These are phyloP conservation scores for Cryptus armator DNA, from an alignment of 2,888 invertebrate species.

Conservation along the genomic window DNA sequence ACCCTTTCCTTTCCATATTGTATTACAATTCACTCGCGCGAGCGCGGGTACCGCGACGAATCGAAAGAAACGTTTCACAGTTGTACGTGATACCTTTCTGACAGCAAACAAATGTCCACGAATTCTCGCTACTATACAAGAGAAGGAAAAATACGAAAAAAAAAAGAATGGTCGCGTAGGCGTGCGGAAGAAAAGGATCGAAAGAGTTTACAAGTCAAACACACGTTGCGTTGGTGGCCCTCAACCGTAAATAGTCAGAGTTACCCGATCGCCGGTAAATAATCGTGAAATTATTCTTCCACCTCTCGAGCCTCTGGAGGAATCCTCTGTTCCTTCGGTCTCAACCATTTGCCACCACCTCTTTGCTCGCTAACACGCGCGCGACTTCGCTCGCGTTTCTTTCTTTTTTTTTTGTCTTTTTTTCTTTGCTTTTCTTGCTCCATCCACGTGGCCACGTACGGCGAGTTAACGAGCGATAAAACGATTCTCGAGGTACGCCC, in stretches of 20 bases:
- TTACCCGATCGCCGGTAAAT: conserved; percentile 60
- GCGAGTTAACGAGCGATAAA: conserved; percentile 76
- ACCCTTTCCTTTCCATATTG: not conserved
- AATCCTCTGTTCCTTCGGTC: conserved; percentile 47
- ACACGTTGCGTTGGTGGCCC: conserved; percentile 51
- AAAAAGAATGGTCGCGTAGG: conserved; percentile 27
- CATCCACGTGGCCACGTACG: conserved; percentile 55
- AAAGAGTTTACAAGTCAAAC: conserved; percentile 9
- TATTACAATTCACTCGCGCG: conserved; percentile 1
- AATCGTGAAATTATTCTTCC: conserved; percentile 63
- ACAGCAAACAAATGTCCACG: conserved; percentile 54
- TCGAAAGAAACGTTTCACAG: conserved; percentile 27
- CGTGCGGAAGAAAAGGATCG: conserved; percentile 25
- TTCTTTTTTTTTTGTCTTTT: conserved; percentile 41
- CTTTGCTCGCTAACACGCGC: conserved; percentile 17
- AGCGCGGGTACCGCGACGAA: not conserved
- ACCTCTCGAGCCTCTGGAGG: conserved; percentile 41
- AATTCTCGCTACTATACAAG: conserved; percentile 18
- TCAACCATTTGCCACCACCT: conserved; percentile 16
- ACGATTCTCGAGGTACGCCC: conserved; percentile 70
- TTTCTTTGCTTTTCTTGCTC: conserved; percentile 17
- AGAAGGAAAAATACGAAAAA: not conserved
- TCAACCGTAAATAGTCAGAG: conserved; percentile 55
- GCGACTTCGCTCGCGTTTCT: not conserved
- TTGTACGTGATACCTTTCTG: conserved; percentile 29